A percentile compares a stretch with the other conserved stretches of the same genome.
Evolutionary conservation across 2,888 invertebrate genomes (phyloP).

Genomic region (Eudemis profundana): DNA sequence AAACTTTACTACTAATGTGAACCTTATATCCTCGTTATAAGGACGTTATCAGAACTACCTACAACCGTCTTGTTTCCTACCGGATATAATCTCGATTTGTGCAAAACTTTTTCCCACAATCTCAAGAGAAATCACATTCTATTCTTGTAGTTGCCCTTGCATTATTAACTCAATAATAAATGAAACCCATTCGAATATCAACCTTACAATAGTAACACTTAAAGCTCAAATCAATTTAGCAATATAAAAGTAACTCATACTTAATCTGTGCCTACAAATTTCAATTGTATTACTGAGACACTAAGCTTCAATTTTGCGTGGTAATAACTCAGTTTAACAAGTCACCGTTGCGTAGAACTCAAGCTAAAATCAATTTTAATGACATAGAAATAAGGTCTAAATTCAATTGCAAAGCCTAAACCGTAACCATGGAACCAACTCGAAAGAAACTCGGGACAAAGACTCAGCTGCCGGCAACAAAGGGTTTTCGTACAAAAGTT

Average conservation of each 20-base stretch:
- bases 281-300: not conserved
- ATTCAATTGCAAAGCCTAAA: constrained; percentile 8
- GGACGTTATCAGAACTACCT: not conserved
- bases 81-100: constrained; percentile 11
- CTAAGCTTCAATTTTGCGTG: constrained; percentile 9
- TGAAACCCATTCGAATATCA: constrained; percentile 1
- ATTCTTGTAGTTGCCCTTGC: constrained; percentile 28
- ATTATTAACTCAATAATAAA: constrained; percentile 29
- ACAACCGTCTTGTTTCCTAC: not conserved
- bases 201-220: not conserved
- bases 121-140: constrained; percentile 39
- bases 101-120: constrained; percentile 33
- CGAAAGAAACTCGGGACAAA: constrained; percentile 38
- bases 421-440: constrained; percentile 36
- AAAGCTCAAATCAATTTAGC: not conserved
- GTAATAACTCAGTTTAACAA: not conserved
- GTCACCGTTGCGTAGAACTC: not conserved
- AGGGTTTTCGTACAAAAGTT: constrained; percentile 37
- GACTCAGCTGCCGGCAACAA: constrained; percentile 41
- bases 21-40: not conserved
- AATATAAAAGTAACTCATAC: not conserved
- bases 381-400: not conserved
- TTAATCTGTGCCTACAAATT: not conserved
- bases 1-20: not conserved
- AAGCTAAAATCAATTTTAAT: constrained; percentile 18